Percentiles rank a stretch among this genome's conserved stretches.
These are phyloP conservation scores for Alosa alosa DNA, from an alignment of 2,113 vertebrate species.

Conservation along the genomic window DNA sequence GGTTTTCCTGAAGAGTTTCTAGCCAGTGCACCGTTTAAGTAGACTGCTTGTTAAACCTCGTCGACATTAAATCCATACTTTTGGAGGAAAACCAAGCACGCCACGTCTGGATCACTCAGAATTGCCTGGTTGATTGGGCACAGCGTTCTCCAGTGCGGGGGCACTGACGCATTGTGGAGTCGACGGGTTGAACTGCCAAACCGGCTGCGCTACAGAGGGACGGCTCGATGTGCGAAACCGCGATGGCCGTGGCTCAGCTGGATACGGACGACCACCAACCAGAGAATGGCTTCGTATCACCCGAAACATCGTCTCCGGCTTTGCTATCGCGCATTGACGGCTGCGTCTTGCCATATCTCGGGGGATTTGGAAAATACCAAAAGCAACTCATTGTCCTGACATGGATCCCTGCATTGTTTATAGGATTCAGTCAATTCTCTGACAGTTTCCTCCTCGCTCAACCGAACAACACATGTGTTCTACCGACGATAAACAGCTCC, in stretches of 20 bases:
- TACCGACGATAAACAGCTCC: slow-evolving; percentile 52
- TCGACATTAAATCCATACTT: neutral
- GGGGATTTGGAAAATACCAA: slow-evolving; percentile 87
- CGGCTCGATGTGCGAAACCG: slow-evolving; percentile 59
- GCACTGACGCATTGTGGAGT: slow-evolving; percentile 70
- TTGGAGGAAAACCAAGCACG: slow-evolving; percentile 2
- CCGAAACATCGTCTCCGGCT: slow-evolving; percentile 60
- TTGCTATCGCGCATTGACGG: slow-evolving; percentile 84
- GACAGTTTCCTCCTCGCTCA: slow-evolving; percentile 89
- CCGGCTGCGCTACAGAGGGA: slow-evolving; percentile 57
- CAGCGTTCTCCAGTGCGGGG: slow-evolving; percentile 35
- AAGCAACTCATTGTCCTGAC: slow-evolving; percentile 89
- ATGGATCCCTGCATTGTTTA: slow-evolving; percentile 91
- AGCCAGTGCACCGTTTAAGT: neutral
- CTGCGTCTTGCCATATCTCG: slow-evolving; percentile 84
- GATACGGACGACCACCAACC: slow-evolving; percentile 67
- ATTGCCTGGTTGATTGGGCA: slow-evolving; percentile 60
- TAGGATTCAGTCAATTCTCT: slow-evolving; percentile 95
- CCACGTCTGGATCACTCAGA: neutral
- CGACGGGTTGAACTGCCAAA: slow-evolving; percentile 60
- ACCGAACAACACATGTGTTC: slow-evolving; percentile 80
- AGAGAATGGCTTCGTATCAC: slow-evolving; percentile 76
- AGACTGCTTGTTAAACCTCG: neutral
- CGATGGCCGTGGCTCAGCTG: slow-evolving; percentile 72
- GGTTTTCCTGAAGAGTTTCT: neutral